Percentiles rank a stretch among this genome's conserved stretches.
These are phyloP conservation scores for Caradrina clavipalpis DNA, from an alignment of 2,888 invertebrate species.

Conservation along the genomic window DNA sequence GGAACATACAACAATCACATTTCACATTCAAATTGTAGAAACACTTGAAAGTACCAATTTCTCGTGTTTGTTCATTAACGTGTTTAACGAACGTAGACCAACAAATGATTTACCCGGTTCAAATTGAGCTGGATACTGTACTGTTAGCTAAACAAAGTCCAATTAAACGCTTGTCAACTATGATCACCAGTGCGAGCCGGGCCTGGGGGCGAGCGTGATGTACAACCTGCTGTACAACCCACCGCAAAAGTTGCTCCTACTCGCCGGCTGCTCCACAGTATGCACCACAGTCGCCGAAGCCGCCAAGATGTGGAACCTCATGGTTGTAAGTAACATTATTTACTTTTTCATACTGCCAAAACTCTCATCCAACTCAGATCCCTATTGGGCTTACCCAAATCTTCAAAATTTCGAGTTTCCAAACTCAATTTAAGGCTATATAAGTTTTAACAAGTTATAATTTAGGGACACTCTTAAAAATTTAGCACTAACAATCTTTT, in stretches of 20 bases:
- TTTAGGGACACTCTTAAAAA: conserved; percentile 46
- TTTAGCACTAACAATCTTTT: conserved; percentile 53
- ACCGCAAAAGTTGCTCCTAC: conserved; percentile 97
- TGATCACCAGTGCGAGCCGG: conserved; percentile 97
- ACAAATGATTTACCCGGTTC: conserved; percentile 49
- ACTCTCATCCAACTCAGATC: conserved; percentile 25
- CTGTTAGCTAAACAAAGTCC: conserved; percentile 44
- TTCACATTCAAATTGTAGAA: conserved; percentile 35
- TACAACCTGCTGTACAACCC: conserved; percentile 99
- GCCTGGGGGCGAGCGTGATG: conserved; percentile 99
- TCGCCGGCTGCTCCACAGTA: conserved; percentile 99
- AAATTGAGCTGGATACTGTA: conserved; percentile 36
- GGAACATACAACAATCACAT: conserved; percentile 5
- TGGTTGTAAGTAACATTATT: conserved; percentile 95
- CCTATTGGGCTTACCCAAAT: conserved; percentile 27
- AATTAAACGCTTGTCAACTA: conserved; percentile 55
- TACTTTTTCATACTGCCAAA: conserved; percentile 15
- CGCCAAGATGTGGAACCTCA: conserved; percentile 99
- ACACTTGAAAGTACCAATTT: conserved; percentile 33
- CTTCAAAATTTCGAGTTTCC: conserved; percentile 31
- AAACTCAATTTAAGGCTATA: conserved; percentile 53
- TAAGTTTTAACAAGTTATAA: conserved; percentile 49
- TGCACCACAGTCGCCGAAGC: conserved; percentile 99
- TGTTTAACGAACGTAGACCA: conserved; percentile 44
- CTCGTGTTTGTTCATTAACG: conserved; percentile 45